A percentile compares a stretch with the other conserved stretches of the same genome.
Conservation (phyloP, 23 tunicate genomes). For the Aplidium turbinatum region DNA sequence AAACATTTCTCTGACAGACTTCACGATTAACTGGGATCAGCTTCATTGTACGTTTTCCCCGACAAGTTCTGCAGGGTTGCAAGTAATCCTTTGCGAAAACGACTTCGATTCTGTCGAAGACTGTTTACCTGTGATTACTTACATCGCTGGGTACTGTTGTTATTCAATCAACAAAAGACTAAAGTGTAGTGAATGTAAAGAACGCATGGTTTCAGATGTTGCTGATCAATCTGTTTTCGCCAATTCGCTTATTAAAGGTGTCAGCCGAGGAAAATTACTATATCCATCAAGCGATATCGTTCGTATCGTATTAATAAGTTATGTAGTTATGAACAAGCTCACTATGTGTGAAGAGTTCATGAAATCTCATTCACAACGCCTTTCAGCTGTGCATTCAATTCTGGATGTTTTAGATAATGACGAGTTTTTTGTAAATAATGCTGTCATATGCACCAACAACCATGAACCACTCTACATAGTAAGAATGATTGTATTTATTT, state of each 20-base stretch:
- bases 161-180: conserved; percentile 24
- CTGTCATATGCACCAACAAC: not conserved
- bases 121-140: conserved; percentile 19
- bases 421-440: not conserved
- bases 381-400: conserved; percentile 2
- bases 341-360: not conserved
- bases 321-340: conserved; percentile 4
- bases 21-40: conserved; percentile 7
- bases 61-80: not conserved
- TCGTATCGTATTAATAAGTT: not conserved
- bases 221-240: not conserved
- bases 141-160: conserved; percentile 24
- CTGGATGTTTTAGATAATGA: conserved; percentile 23
- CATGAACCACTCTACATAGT: conserved; percentile 4
- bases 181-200: conserved; percentile 13
- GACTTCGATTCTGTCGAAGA: not conserved
- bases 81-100: not conserved
- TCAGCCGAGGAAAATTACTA: conserved; percentile 1
- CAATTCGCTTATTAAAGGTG: conserved; percentile 10
- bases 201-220: not conserved
- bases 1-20: not conserved
- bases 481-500: conserved; percentile 12
- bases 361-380: conserved; percentile 12
- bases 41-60: not conserved
- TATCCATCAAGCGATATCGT: conserved; percentile 21